Conservation (phyloP, 2,888 invertebrate species). For the Idaea dimidiata region DNA sequence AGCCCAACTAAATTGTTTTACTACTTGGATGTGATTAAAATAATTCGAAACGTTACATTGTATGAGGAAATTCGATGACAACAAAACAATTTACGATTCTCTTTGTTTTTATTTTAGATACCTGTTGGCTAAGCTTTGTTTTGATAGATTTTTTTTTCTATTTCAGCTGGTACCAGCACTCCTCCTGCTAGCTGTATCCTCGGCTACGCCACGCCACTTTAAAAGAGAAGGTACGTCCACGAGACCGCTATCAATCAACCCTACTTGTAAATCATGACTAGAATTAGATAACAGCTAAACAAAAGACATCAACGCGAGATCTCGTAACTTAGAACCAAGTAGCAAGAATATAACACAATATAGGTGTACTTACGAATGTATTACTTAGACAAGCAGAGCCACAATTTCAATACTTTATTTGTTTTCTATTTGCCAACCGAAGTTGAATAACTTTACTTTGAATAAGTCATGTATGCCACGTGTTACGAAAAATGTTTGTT, state of each 20-base stretch:
- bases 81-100: neutral
- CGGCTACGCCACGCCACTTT: conserved; percentile 51
- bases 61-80: conserved; percentile 14
- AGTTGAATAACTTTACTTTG: neutral
- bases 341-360: neutral
- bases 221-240: conserved; percentile 62
- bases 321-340: neutral
- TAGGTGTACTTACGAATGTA: neutral
- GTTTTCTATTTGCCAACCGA: neutral
- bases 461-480: neutral
- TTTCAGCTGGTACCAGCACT: conserved; percentile 59
- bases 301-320: neutral
- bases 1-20: conserved; percentile 20
- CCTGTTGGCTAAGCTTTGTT: neutral
- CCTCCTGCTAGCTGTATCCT: conserved; percentile 42
- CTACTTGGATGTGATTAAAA: conserved; percentile 6
- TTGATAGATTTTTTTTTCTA: conserved; percentile 14
- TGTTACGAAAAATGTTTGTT: conserved; percentile 1
- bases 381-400: neutral
- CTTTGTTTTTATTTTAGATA: neutral
- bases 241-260: neutral
- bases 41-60: conserved; percentile 1
- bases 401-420: neutral
- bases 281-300: neutral
- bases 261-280: neutral